Evolutionary conservation across 2,888 invertebrate species (phyloP), one percentile per base, ranked within the genome.

Genomic region (Plutella xylostella): DNA sequence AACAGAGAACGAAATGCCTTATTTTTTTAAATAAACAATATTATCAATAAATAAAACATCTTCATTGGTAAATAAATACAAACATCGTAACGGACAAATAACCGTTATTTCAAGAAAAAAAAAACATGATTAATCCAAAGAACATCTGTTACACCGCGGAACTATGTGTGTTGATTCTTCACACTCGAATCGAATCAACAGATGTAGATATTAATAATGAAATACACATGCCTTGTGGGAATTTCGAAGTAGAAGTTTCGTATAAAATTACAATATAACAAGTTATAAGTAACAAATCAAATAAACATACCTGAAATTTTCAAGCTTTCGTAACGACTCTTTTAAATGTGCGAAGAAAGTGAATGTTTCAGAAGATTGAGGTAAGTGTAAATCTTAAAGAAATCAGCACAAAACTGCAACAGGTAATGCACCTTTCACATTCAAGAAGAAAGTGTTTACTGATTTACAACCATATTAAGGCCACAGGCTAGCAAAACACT

Each of bases 381-480:
- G 6, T 6, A 22, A 22, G 22, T n/a, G 28, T n/a, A 28, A 4
- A n/a, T 15, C 34, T 15, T 1, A 17, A 6, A 34, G 3, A 4
- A 34, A 19, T 55, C 64, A 61, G 54, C 68, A 65, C 63, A 63
- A 70, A 76, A 75, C 73, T 51, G 65, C 57, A 68, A 68, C 76
- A 79, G 76, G 77, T 78, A 75, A 67, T 67, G 72, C 54, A 48
- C 51, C 54, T 56, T 56, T 56, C 47, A 48, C 45, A 41, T 31
- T 54, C 58, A 50, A 57, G 71, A 66, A 65, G 72, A 74, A 72
- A 75, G 72, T 71, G 63, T 68, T 73, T 65, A 63, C 66, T 66
- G 69, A 75, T 78, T 78, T 78, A 80, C 67, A 67, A 69, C 70
- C 72, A 54, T 65, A 62, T 67, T 61, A 59, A 53, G 53, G 64